Percentiles rank a stretch among this genome's conserved stretches.
Evolutionary conservation across 2,797 vertebrate species (phyloP).

Genomic region (Arctocebus calabarensis): DNA sequence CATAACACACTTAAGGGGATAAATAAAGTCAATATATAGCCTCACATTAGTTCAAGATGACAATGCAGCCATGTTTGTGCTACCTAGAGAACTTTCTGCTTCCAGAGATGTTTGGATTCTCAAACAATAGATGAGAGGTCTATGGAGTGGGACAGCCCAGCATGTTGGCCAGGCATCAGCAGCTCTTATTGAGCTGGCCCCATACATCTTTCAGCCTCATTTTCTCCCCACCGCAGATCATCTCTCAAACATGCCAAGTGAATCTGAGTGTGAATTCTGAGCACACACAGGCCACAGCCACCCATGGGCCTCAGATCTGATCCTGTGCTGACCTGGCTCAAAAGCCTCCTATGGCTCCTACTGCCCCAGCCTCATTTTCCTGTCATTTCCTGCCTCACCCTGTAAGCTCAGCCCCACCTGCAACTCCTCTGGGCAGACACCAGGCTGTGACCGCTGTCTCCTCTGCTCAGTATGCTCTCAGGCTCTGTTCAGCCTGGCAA

Average conservation of each 20-base stretch:
- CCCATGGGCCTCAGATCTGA: not conserved
- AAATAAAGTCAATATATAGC: not conserved
- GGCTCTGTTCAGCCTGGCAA: not conserved
- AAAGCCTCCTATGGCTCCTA: not conserved
- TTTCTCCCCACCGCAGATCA: rapidly evolving
- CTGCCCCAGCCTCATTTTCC: not conserved
- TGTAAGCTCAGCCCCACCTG: not conserved
- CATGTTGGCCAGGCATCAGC: rapidly evolving
- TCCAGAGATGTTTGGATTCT: not conserved
- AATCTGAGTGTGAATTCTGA: not conserved
- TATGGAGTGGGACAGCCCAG: rapidly evolving
- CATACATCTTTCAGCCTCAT: not conserved
- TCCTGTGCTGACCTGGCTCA: not conserved
- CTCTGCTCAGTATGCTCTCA: not conserved
- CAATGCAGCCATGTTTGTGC: rapidly evolving
- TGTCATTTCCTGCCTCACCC: not conserved
- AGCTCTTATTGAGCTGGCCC: not conserved
- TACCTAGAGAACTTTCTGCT: not conserved
- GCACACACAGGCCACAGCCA: not conserved
- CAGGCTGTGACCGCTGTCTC: not conserved
- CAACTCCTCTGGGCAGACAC: no score
- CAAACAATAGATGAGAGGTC: not conserved
- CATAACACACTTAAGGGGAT: not conserved
- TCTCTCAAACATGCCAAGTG: not conserved
- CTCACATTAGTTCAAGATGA: not conserved